Evolutionary conservation across 2,888 invertebrate species (phyloP).

Genomic region (Drosophila pseudotalamancana): DNA sequence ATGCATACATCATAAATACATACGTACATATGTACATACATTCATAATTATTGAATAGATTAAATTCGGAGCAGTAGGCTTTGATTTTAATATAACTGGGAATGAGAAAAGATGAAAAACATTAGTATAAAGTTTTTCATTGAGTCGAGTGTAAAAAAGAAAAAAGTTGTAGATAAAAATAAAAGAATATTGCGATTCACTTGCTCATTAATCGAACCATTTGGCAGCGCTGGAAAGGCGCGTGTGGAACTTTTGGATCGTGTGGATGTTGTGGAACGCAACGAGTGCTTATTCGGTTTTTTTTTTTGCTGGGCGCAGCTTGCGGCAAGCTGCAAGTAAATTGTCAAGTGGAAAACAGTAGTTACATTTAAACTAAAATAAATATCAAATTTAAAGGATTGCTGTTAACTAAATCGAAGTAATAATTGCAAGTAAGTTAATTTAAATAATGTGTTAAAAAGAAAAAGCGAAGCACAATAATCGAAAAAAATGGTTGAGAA

Average conservation of each 20-base stretch:
- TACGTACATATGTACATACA: not conserved
- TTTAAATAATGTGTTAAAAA: too few relatives aligned
- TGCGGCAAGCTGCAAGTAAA: not conserved
- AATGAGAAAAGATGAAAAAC: too few relatives aligned
- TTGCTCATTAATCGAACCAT: not conserved
- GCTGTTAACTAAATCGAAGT: not conserved
- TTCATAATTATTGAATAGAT: too few relatives aligned
- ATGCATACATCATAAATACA: not conserved
- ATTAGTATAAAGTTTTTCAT: not conserved
- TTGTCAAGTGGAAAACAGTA: not conserved
- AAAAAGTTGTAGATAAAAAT: not conserved
- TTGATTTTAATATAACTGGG: not conserved
- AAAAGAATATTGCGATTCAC: not conserved
- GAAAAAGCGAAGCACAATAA: not conserved
- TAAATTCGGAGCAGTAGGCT: not conserved
- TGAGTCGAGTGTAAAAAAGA: not conserved
- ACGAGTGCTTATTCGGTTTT: not conserved
- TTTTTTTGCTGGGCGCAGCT: not conserved
- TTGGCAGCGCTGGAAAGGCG: slow-evolving; percentile 23
- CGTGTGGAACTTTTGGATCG: slow-evolving; percentile 11
- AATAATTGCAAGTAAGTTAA: slow-evolving; percentile 4
- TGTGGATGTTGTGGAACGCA: not conserved
- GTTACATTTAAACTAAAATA: not conserved
- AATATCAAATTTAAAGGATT: not conserved
- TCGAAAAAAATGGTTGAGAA: not conserved